A percentile compares a stretch with the other conserved stretches of the same genome.
phyloP scores from a whole-genome alignment of 2,113 vertebrate species.

The Corythornis madagascariensis region DNA sequence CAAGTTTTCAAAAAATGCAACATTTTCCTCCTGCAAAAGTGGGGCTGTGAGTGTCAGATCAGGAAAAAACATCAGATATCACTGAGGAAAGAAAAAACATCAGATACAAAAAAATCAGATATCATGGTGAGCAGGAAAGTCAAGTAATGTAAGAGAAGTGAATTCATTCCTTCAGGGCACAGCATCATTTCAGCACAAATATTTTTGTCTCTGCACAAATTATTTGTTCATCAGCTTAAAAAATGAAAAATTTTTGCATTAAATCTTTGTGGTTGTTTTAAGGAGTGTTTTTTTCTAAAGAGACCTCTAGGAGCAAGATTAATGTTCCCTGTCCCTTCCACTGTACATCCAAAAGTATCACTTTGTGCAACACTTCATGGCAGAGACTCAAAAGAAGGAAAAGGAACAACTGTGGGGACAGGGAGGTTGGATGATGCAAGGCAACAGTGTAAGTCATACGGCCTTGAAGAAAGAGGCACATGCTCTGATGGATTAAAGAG shows the following conservation, averaged over 20 bases:
- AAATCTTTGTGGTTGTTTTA: neutral
- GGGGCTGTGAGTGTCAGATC: accelerated
- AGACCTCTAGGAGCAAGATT: neutral
- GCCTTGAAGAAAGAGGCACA: neutral
- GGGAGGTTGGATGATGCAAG: neutral
- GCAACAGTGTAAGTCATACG: neutral
- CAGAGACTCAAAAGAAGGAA: neutral
- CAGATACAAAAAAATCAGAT: accelerated
- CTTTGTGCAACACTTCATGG: neutral
- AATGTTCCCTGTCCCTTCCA: neutral
- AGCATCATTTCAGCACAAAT: neutral
- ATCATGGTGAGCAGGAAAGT: neutral
- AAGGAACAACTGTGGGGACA: neutral
- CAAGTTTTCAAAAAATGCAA: neutral
- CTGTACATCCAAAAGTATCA: neutral
- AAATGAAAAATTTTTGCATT: neutral
- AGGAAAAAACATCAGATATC: accelerated
- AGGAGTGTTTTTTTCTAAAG: neutral
- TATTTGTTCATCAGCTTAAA: neutral
- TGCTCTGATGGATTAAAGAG: neutral
- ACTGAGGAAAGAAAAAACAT: neutral
- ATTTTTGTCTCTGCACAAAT: neutral
- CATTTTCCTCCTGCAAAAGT: neutral
- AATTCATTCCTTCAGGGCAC: neutral
- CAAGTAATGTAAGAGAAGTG: neutral